Evolutionary conservation across 2,888 invertebrate genomes (phyloP).

Genomic region (Mythimna loreyi): DNA sequence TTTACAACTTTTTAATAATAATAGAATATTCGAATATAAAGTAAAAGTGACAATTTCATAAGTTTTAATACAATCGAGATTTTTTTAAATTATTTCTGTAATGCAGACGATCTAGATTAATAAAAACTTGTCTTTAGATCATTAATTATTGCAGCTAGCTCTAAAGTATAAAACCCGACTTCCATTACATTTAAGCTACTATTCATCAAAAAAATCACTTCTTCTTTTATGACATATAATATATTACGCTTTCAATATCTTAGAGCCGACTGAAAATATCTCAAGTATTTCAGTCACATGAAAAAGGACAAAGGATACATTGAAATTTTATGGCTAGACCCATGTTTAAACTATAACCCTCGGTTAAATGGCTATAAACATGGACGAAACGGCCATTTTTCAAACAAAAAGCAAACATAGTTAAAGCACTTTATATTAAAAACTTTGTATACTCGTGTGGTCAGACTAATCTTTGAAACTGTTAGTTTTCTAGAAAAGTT

Average conservation of each 20-base stretch:
- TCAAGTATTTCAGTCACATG: slow-evolving; percentile 30
- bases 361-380: slow-evolving; percentile 49
- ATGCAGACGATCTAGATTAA: too few species aligned
- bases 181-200: neutral
- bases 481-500: slow-evolving; percentile 7
- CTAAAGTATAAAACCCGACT: neutral
- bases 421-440: slow-evolving; percentile 10
- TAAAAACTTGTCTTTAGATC: too few species aligned
- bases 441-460: slow-evolving; percentile 5
- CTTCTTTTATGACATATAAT: slow-evolving; percentile 34
- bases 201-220: slow-evolving; percentile 7
- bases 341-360: slow-evolving; percentile 54
- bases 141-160: neutral
- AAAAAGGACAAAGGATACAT: slow-evolving; percentile 52
- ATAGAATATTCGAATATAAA: too few species aligned
- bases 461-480: slow-evolving; percentile 15
- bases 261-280: slow-evolving; percentile 21
- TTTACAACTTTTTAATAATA: too few species aligned
- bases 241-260: slow-evolving; percentile 28
- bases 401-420: slow-evolving; percentile 38
- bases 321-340: slow-evolving; percentile 47
- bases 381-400: slow-evolving; percentile 7
- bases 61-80: too few species aligned
- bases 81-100: too few species aligned
- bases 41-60: too few species aligned